Conservation (phyloP, 2,888 invertebrate species). For the Hesperia comma region DNA sequence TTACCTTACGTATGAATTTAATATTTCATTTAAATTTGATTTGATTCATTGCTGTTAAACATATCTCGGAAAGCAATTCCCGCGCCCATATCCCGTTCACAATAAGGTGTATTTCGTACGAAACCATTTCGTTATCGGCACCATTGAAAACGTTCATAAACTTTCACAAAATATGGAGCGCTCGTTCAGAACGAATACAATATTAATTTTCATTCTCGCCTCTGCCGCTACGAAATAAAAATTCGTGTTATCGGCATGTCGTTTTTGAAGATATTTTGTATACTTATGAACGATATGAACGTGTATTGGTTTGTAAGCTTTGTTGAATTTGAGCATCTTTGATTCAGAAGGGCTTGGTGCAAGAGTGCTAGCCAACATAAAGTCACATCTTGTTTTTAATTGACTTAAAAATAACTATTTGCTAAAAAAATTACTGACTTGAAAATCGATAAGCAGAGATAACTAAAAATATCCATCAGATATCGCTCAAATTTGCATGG, state of each 20-base stretch:
- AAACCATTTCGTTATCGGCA: not conserved
- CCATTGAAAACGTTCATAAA: conserved; percentile 6
- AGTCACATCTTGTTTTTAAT: no score
- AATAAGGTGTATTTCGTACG: conserved; percentile 1
- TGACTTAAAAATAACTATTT: no score
- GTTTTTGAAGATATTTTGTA: not conserved
- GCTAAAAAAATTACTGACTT: no score
- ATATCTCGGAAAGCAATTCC: not conserved
- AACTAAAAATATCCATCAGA: no score
- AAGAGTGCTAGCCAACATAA: no score
- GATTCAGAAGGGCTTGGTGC: no score
- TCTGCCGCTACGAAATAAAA: conserved; percentile 7
- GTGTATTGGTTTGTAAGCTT: no score
- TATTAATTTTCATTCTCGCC: conserved; percentile 18
- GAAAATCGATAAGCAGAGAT: no score
- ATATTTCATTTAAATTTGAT: conserved; percentile 11
- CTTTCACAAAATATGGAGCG: not conserved
- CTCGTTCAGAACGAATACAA: conserved; percentile 12
- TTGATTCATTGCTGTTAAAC: conserved; percentile 12
- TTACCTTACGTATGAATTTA: conserved; percentile 1
- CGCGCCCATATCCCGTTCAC: not conserved
- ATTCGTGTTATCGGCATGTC: not conserved
- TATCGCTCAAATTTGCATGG: no score
- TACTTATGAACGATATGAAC: not conserved
- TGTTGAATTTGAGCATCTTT: no score